phyloP scores from a whole-genome alignment of 1,140 invertebrate species.

The Heliconius eleuchia region DNA sequence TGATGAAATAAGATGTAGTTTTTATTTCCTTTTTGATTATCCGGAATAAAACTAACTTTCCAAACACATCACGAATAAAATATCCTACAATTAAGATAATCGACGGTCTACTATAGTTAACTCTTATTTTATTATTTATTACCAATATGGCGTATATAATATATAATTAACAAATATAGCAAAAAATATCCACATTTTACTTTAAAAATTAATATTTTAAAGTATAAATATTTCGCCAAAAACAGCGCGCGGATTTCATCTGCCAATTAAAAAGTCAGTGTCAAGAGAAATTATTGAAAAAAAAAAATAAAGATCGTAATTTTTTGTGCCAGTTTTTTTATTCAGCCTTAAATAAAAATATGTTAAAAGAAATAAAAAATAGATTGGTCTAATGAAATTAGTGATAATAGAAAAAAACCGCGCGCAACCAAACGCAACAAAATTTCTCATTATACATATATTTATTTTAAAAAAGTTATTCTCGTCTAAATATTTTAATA shows the following conservation, averaged over 20 bases:
- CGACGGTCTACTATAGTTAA: not conserved
- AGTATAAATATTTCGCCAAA: not conserved
- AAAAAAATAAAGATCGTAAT: not conserved
- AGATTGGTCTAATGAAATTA: not conserved
- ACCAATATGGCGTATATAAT: not conserved
- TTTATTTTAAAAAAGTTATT: not conserved
- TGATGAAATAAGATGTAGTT: too few species aligned
- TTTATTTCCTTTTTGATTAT: too few species aligned
- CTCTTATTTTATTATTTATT: not conserved
- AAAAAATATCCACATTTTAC: not conserved
- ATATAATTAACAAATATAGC: not conserved
- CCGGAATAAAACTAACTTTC: too few species aligned
- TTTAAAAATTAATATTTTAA: not conserved
- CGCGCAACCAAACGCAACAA: not conserved
- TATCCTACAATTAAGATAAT: too few species aligned
- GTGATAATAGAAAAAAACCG: not conserved
- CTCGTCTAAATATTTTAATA: slow-evolving; percentile 3
- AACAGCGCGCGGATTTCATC: not conserved
- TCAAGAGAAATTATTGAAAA: not conserved
- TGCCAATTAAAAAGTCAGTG: not conserved
- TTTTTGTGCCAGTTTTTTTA: slow-evolving; percentile 10
- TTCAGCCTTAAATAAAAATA: not conserved
- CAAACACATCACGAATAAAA: too few species aligned
- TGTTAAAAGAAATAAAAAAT: not conserved
- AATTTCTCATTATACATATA: slow-evolving; percentile 5